phyloP scores from a whole-genome alignment of 2,113 vertebrate genomes.

The Heteronetta atricapilla region DNA sequence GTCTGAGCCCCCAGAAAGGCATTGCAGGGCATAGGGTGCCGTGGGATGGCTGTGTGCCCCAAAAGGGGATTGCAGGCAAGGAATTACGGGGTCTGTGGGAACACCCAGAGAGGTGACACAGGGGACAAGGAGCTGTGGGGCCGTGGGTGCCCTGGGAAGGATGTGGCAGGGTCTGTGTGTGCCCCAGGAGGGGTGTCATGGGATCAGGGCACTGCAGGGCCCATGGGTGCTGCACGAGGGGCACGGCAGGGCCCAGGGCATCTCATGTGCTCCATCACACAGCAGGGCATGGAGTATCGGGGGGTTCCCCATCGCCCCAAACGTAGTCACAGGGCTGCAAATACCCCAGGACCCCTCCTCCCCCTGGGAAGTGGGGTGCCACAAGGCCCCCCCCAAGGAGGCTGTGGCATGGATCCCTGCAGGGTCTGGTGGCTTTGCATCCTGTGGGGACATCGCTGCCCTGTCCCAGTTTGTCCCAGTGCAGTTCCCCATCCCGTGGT shows the following conservation, averaged over 20 bases:
- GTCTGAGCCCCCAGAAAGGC: accelerated
- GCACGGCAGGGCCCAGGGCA: accelerated
- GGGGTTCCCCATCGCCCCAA: accelerated
- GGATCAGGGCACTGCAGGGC: accelerated
- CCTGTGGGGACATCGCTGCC: accelerated
- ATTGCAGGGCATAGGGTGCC: accelerated
- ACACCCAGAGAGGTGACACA: too few relatives aligned
- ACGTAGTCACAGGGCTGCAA: accelerated
- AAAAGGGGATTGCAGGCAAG: not conserved
- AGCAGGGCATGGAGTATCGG: too few relatives aligned
- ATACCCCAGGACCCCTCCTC: not conserved
- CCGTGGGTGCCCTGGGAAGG: too few relatives aligned
- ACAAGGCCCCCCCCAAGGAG: not conserved
- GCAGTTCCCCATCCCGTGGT: not conserved
- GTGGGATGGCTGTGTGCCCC: accelerated
- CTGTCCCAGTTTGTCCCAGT: not conserved
- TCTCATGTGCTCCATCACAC: too few relatives aligned
- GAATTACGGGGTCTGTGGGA: accelerated
- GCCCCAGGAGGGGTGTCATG: not conserved
- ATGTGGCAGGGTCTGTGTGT: not conserved
- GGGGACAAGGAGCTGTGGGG: not conserved
- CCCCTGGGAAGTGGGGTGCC: not conserved
- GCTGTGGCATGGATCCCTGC: accelerated
- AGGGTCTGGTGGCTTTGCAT: not conserved
- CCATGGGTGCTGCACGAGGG: not conserved